Conservation (phyloP, 2,888 invertebrate species). For the Polietes domitor region DNA sequence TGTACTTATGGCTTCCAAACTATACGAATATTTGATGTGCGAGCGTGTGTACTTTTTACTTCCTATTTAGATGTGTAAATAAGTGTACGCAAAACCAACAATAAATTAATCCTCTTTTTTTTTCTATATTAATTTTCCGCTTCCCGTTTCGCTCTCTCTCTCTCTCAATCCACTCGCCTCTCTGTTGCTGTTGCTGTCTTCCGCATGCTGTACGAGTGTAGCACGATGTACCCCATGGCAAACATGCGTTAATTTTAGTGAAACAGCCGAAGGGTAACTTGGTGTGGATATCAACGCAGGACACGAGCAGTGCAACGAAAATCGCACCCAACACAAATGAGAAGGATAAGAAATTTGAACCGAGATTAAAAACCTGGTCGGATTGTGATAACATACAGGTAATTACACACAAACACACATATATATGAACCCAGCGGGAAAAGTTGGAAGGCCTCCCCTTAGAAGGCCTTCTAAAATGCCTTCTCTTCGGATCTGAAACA, state of each 20-base stretch:
- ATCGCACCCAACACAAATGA: slow-evolving; percentile 83
- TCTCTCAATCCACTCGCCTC: too few species aligned
- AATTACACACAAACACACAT: slow-evolving; percentile 71
- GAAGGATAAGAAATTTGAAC: slow-evolving; percentile 82
- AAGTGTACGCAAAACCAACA: slow-evolving; percentile 15
- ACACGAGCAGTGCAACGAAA: slow-evolving; percentile 83
- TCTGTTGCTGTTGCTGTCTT: slow-evolving; percentile 1
- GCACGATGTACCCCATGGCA: slow-evolving; percentile 92
- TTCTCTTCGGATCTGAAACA: too few species aligned
- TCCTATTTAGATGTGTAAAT: not conserved
- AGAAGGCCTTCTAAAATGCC: too few species aligned
- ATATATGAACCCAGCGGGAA: not conserved
- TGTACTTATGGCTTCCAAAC: too few species aligned
- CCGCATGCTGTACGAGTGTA: slow-evolving; percentile 74
- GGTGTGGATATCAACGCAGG: slow-evolving; percentile 90
- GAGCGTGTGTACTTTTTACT: not conserved
- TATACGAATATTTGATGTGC: too few species aligned
- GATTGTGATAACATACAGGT: slow-evolving; percentile 92
- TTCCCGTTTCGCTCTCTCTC: slow-evolving; percentile 39
- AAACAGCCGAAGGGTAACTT: slow-evolving; percentile 92
- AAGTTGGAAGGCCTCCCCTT: too few species aligned
- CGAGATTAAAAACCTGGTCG: slow-evolving; percentile 87
- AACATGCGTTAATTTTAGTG: slow-evolving; percentile 93
- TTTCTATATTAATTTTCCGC: slow-evolving; percentile 58
- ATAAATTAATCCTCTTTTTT: slow-evolving; percentile 50